A percentile compares a stretch with the other conserved stretches of the same genome.
Conservation (phyloP, 2,797 vertebrate species). For the Mastacembelus armatus region DNA sequence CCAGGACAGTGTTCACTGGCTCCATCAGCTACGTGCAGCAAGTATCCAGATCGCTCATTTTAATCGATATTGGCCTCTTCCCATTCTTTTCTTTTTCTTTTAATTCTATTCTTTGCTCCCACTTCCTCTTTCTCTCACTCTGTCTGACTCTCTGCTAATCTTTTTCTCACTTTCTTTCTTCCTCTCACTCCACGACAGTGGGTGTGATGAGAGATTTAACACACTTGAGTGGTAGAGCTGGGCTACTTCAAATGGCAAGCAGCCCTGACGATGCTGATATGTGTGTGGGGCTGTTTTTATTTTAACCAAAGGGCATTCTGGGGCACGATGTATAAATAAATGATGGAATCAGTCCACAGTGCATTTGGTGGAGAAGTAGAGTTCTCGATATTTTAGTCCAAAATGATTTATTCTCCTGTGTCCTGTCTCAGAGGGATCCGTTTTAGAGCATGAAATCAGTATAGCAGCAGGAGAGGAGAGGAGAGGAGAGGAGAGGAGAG, state of each 20-base stretch:
- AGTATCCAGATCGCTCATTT: conserved; percentile 32
- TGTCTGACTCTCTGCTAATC: conserved; percentile 1
- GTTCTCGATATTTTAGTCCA: conserved; percentile 62
- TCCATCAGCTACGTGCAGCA: conserved; percentile 36
- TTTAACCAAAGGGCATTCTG: conserved; percentile 55
- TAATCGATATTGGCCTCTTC: conserved; percentile 55
- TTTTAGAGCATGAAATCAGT: conserved; percentile 40
- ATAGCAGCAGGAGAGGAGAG: conserved; percentile 17
- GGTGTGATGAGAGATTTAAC: conserved; percentile 66
- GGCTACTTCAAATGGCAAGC: conserved; percentile 49
- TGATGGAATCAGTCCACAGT: conserved; percentile 72
- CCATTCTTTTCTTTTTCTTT: conserved; percentile 41
- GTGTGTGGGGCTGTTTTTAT: conserved; percentile 1
- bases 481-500: neutral
- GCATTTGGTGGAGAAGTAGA: conserved; percentile 67
- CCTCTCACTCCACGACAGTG: conserved; percentile 31
- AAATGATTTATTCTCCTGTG: conserved; percentile 67
- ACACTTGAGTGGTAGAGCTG: conserved; percentile 56
- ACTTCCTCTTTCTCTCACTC: conserved; percentile 40
- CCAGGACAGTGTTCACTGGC: conserved; percentile 19
- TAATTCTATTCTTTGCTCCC: conserved; percentile 55
- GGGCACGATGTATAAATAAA: conserved; percentile 74
- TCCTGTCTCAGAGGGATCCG: conserved; percentile 54
- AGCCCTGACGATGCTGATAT: conserved; percentile 37
- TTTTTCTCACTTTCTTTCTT: conserved; percentile 6